Base-by-base conservation (phyloP, 2,113 vertebrate genomes). In the Ranitomeya imitator region DNA sequence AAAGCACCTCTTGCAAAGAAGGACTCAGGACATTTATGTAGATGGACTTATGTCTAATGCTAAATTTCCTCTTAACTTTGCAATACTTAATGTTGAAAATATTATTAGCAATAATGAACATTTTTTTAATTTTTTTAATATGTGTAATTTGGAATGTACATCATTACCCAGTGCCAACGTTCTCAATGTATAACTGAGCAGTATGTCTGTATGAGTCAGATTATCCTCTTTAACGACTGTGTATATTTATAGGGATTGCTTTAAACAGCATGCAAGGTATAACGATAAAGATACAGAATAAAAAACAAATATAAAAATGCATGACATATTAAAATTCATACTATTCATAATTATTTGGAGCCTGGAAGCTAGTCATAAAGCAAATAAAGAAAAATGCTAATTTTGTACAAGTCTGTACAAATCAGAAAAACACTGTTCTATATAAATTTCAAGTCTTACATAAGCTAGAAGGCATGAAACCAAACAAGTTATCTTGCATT, bases 321-420 rank as follows among this genome's bases (percentile, higher is more conserved):
- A 85, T 54, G 83, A 76, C 71, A 59, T 55, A 85, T 85, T 85
- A 74, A 76, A 74, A 85, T 85, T 74, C 69, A 85, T 85, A 76
- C 83, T 85, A 85, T 85, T 85, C 83, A 85, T 85, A 85, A 85
- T 85, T 85, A 85, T 85, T 60, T 85, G 83, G 55, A 74, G 83
- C 83, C 83, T 85, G 18, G 83, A 85, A 85, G 83, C 83, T 76
- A 85, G 67, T 85, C 83, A 76, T 73, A 85, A 85, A 85, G 67
- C 83, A 85, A 85, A 85, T 85, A 60, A 76, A 85, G 69, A 51
- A 60, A 85, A 60, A 85, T 85, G 83, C 83, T 59, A 85, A 76
- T 85, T 85, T 45, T 74, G 51, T 85, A 85, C 83, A 85, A 85
- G 83, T 74, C 83, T 85, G 83, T 76, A 85, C 83, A 85, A 76